Evolutionary conservation across 2,888 invertebrate species (phyloP).

Genomic region (Glaucopsyche alexis): DNA sequence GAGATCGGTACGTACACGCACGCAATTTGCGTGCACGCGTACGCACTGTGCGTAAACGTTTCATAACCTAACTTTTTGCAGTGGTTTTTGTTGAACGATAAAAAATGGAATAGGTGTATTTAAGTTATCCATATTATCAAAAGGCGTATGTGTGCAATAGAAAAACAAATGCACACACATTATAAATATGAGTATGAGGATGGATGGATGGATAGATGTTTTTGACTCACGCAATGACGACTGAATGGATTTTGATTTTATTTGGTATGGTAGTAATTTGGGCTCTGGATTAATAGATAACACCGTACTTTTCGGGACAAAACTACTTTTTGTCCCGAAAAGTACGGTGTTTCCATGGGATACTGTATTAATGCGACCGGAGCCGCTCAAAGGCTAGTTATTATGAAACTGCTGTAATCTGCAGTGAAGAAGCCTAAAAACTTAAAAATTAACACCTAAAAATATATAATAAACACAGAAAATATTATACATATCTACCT

Average conservation of each 20-base stretch:
- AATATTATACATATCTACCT: neutral
- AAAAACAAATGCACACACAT: no score
- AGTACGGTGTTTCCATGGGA: no score
- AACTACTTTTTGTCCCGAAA: no score
- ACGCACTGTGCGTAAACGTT: neutral
- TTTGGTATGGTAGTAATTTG: no score
- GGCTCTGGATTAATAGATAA: no score
- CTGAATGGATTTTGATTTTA: no score
- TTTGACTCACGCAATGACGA: no score
- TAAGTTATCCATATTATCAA: no score
- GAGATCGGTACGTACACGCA: constrained; percentile 40
- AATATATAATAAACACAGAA: neutral
- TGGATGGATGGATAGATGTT: no score
- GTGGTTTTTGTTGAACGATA: neutral
- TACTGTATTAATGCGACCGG: neutral
- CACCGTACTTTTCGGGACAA: no score
- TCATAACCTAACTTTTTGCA: neutral
- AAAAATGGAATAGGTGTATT: neutral
- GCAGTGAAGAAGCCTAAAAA: neutral
- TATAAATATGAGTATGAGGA: no score
- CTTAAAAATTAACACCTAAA: neutral
- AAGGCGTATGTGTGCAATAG: no score
- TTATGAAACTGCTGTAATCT: neutral
- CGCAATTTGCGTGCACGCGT: neutral
- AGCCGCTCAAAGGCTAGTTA: neutral